Percentiles rank a stretch among this genome's conserved stretches.
These are phyloP conservation scores for Zaprionus taronus DNA, from an alignment of 1,140 invertebrate species.

Conservation along the genomic window DNA sequence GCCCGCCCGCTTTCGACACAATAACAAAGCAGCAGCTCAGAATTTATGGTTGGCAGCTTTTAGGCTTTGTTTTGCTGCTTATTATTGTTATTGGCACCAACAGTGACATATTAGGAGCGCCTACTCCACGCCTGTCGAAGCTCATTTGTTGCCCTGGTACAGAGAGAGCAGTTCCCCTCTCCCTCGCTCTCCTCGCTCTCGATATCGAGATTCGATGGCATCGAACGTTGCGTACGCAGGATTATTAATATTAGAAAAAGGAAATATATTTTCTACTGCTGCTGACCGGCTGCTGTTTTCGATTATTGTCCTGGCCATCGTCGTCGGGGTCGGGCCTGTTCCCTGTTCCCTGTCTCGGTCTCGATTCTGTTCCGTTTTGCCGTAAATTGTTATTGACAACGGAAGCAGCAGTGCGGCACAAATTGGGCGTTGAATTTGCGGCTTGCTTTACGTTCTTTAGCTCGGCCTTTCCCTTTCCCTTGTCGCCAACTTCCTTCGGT, in stretches of 20 bases:
- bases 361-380: slow-evolving; percentile 58
- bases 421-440: slow-evolving; percentile 82
- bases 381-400: slow-evolving; percentile 83
- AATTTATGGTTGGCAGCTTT: slow-evolving; percentile 82
- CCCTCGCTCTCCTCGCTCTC: neutral
- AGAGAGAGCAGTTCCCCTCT: slow-evolving; percentile 18
- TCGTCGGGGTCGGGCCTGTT: neutral
- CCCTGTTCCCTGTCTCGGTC: neutral
- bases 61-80: slow-evolving; percentile 83
- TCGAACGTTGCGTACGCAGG: slow-evolving; percentile 68
- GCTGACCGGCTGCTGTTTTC: slow-evolving; percentile 79
- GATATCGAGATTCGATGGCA: slow-evolving; percentile 42
- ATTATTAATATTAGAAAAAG: slow-evolving; percentile 79
- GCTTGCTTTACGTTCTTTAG: slow-evolving; percentile 60
- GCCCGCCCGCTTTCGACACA: slow-evolving; percentile 20
- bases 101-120: slow-evolving; percentile 78
- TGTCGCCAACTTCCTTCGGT: neutral
- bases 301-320: slow-evolving; percentile 71
- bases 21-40: slow-evolving; percentile 50
- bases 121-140: slow-evolving; percentile 58
- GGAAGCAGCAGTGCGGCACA: slow-evolving; percentile 79
- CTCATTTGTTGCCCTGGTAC: slow-evolving; percentile 67
- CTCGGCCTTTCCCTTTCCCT: slow-evolving; percentile 19
- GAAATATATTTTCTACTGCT: slow-evolving; percentile 82
- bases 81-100: slow-evolving; percentile 83